Base-by-base conservation (phyloP, 2,797 vertebrate genomes). In the Lates japonicus region DNA sequence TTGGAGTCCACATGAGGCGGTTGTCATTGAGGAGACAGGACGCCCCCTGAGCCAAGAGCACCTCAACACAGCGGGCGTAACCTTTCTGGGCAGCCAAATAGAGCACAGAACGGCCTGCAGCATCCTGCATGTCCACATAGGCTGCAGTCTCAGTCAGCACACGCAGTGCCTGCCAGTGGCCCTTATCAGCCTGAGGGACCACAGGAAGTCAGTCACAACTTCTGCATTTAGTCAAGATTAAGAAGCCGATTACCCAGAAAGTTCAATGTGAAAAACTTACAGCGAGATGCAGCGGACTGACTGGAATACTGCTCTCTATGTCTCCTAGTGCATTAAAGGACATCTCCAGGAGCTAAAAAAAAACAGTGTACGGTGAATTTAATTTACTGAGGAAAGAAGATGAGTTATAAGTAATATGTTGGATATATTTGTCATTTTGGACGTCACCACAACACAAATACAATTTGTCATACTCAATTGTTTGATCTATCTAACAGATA, bases 271-370 rank as follows among this genome's bases (percentile, higher is more conserved):
- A 49, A 44, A 76, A 61, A 97, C 98, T 98, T 83, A 99, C 98
- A 96, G 98, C 98, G 91, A 99, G 98, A 95, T 99, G 98, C 95
- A 99, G 96, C 84, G 98, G 97, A 94, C 98, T 99, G 93, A 98
- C 96, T 72, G 97, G 97, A 93, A 97, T 94, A 90, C 96, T 97
- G 95, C 96, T 99, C 90, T 99, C 97, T 93, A 98, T 97, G 82
- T 99, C 97, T 94, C 98, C 97, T 94, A 99, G 95, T 95, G 98
- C 98, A 95, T 99, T 98, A 92, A 99, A 98, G 71, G 98, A 98
- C 97, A 98, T 98, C 93, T 99, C 98, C 95, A 99, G 95, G 81
- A 99, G 97, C 98, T 99, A 2, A 1, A 13, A 13, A 63, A 70
- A 82, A 87, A 81, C 13, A 4, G 70, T 3, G 68, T 8, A 57